phyloP scores from a whole-genome alignment of 1,140 invertebrate genomes.

The Campoletis sonorensis region DNA sequence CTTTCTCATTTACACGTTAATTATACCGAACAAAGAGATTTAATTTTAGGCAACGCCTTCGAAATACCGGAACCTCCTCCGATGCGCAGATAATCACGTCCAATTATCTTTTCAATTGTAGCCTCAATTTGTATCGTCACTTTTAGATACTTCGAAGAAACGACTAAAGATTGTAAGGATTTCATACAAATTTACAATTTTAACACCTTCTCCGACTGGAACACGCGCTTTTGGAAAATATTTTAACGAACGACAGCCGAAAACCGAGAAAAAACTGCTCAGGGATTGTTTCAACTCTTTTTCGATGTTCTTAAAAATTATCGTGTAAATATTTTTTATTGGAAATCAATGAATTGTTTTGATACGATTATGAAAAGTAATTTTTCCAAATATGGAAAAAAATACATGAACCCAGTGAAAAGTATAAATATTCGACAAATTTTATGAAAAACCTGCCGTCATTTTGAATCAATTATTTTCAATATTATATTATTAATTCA shows the following conservation, averaged over 20 bases:
- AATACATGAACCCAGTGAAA: background rate
- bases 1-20: slow-evolving; percentile 55
- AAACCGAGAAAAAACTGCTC: too few species aligned
- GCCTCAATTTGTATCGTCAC: background rate
- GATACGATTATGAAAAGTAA: too few species aligned
- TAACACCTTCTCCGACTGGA: background rate
- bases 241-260: too few species aligned
- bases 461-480: too few species aligned
- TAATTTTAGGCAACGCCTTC: slow-evolving; percentile 3
- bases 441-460: background rate
- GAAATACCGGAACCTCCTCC: slow-evolving; percentile 49
- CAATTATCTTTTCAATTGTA: background rate
- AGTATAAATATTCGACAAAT: background rate
- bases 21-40: slow-evolving; percentile 50
- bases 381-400: too few species aligned
- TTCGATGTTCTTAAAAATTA: too few species aligned
- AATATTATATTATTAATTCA: too few species aligned
- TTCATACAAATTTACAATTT: background rate
- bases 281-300: too few species aligned
- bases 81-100: slow-evolving; percentile 54
- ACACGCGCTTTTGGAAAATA: too few species aligned
- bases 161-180: background rate
- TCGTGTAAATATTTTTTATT: too few species aligned
- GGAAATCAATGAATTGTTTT: too few species aligned
- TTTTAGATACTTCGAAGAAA: background rate